A percentile compares a stretch with the other conserved stretches of the same genome.
Evolutionary conservation across 2,113 vertebrate species (phyloP).

Genomic region (Barbus barbus): DNA sequence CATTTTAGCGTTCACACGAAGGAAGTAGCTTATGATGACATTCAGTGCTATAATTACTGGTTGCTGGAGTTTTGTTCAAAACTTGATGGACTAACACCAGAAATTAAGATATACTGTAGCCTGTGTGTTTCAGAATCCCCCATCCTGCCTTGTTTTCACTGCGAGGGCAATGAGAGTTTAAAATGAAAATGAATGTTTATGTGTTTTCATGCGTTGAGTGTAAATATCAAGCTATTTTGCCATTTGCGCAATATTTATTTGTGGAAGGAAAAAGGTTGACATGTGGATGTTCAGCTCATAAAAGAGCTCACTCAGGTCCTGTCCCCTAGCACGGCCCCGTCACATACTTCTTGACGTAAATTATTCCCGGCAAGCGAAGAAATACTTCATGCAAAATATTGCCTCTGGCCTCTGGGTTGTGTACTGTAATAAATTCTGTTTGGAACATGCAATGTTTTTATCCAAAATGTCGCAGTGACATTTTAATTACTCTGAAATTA

Average conservation of each 20-base stretch:
- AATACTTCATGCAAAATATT: conserved; percentile 50
- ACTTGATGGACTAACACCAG: neutral
- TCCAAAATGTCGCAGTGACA: conserved; percentile 34
- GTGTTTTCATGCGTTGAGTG: conserved; percentile 32
- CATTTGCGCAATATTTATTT: conserved; percentile 47
- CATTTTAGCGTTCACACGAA: neutral
- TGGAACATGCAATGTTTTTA: conserved; percentile 15
- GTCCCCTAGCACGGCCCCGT: conserved; percentile 8
- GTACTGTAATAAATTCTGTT: conserved; percentile 26
- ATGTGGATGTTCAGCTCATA: conserved; percentile 45
- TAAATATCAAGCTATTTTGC: conserved; percentile 19
- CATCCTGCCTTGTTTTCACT: neutral
- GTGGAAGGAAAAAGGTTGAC: conserved; percentile 43
- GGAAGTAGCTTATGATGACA: neutral
- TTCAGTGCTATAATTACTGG: too few relatives aligned
- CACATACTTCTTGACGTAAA: conserved; percentile 44
- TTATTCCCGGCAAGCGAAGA: conserved; percentile 48
- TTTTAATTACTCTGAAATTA: conserved; percentile 32
- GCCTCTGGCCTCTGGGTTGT: conserved; percentile 33
- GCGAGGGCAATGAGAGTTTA: conserved; percentile 48
- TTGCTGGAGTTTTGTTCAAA: neutral
- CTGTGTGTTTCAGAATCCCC: neutral
- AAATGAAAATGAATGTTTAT: neutral
- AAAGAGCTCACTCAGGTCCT: conserved; percentile 46
- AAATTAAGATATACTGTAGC: neutral